Evolutionary conservation across 2,888 invertebrate species (phyloP).

Genomic region (Macaria liturata): DNA sequence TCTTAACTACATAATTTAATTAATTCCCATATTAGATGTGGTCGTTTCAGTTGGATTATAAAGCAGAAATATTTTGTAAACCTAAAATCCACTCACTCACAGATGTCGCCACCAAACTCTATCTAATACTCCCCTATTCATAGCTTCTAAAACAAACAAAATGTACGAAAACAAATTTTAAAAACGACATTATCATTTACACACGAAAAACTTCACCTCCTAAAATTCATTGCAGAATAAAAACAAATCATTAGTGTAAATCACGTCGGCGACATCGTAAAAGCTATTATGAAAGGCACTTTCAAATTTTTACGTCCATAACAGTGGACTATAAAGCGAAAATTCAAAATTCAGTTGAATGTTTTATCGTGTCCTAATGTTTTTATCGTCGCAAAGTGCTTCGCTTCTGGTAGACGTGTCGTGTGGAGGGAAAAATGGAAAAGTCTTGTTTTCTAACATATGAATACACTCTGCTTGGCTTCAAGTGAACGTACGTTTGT

Average conservation of each 20-base stretch:
- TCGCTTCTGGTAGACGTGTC: conserved; percentile 27
- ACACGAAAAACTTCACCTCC: conserved; percentile 29
- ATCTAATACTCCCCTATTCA: not conserved
- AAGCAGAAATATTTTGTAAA: conserved; percentile 1
- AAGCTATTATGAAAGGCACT: conserved; percentile 54
- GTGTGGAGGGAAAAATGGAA: conserved; percentile 56
- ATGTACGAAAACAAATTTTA: not conserved
- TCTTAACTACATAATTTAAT: too few species aligned
- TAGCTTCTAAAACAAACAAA: not conserved
- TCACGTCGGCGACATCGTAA: conserved; percentile 59
- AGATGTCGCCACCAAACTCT: conserved; percentile 44
- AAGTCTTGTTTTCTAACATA: conserved; percentile 54
- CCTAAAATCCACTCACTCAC: conserved; percentile 33
- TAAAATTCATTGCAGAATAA: conserved; percentile 33
- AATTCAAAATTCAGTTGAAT: conserved; percentile 59
- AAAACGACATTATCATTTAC: conserved; percentile 11
- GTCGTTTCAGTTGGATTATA: too few species aligned
- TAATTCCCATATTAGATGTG: too few species aligned
- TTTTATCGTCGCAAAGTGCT: conserved; percentile 46
- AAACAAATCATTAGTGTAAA: conserved; percentile 60
- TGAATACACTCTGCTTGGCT: too few species aligned
- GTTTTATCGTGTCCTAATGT: conserved; percentile 61
- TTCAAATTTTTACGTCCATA: conserved; percentile 57
- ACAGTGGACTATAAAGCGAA: conserved; percentile 51
- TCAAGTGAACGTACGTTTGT: too few species aligned